Conservation (phyloP, 2,797 vertebrate genomes). For the Hippopotamyrus pictus region DNA sequence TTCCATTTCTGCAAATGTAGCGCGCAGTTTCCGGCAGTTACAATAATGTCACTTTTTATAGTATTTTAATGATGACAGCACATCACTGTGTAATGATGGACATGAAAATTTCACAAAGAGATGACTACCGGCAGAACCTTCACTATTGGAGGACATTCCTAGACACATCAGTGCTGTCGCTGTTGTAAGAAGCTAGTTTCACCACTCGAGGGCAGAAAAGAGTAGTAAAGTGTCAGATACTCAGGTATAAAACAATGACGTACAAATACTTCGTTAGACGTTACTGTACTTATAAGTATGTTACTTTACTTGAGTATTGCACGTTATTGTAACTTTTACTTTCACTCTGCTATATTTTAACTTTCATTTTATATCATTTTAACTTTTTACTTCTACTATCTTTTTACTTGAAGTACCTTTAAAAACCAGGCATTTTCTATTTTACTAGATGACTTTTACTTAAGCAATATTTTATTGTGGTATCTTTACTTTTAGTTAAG, state of each 20-base stretch:
- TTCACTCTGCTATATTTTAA: neutral
- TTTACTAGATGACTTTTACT: neutral
- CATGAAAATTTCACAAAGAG: neutral
- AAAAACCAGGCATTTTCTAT: neutral
- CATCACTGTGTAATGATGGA: neutral
- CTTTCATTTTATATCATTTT: neutral
- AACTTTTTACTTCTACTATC: neutral
- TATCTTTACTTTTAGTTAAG: neutral
- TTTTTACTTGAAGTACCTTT: neutral
- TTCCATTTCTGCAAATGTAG: neutral
- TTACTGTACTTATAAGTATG: neutral
- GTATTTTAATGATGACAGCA: neutral
- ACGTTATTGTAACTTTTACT: neutral
- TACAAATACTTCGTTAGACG: neutral
- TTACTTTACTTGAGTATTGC: neutral
- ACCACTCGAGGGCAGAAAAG: neutral
- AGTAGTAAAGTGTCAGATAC: neutral
- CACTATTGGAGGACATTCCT: neutral
- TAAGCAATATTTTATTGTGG: neutral
- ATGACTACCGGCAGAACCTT: neutral
- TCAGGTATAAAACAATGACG: neutral
- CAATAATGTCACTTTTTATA: neutral
- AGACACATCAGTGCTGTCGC: neutral
- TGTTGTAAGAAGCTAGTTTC: neutral
- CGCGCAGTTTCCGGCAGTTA: neutral